Percentiles rank a stretch among this genome's conserved stretches.
These are phyloP conservation scores for Andricus quercusramuli DNA, from an alignment of 2,888 invertebrate genomes.

Conservation along the genomic window DNA sequence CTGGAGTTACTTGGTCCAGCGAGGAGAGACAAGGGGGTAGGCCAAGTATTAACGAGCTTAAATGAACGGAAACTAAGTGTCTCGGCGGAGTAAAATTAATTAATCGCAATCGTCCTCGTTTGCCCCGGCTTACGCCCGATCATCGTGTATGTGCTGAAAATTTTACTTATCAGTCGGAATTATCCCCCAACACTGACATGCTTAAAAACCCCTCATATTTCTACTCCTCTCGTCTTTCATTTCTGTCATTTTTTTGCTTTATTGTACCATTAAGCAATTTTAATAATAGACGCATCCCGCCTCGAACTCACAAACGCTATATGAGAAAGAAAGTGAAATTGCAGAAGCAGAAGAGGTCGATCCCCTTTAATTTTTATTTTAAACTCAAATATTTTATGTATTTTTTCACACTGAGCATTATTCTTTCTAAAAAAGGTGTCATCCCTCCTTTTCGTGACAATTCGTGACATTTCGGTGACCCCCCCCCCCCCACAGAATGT, in stretches of 20 bases:
- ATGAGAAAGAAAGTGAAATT: no score
- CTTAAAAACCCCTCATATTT: neutral
- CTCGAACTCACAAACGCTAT: no score
- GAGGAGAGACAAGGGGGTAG: conserved; percentile 60
- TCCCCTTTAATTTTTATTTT: no score
- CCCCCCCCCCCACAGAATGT: no score
- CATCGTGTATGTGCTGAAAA: conserved; percentile 49
- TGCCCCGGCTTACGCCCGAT: conserved; percentile 63
- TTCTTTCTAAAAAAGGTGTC: no score
- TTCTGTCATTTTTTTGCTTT: neutral
- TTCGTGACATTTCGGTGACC: no score
- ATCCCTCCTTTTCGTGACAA: no score
- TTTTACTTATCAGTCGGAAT: conserved; percentile 25
- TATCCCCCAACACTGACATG: neutral
- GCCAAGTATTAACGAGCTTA: conserved; percentile 77
- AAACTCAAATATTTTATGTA: no score
- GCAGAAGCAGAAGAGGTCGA: no score
- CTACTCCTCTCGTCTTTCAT: neutral
- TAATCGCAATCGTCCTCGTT: conserved; percentile 71
- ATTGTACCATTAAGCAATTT: neutral
- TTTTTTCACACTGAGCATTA: no score
- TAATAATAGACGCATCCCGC: no score
- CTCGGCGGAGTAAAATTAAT: conserved; percentile 78
- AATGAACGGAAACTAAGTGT: conserved; percentile 79
- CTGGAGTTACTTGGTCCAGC: conserved; percentile 56